Conservation (phyloP, 2,113 vertebrate genomes). For the Ellobius talpinus region DNA sequence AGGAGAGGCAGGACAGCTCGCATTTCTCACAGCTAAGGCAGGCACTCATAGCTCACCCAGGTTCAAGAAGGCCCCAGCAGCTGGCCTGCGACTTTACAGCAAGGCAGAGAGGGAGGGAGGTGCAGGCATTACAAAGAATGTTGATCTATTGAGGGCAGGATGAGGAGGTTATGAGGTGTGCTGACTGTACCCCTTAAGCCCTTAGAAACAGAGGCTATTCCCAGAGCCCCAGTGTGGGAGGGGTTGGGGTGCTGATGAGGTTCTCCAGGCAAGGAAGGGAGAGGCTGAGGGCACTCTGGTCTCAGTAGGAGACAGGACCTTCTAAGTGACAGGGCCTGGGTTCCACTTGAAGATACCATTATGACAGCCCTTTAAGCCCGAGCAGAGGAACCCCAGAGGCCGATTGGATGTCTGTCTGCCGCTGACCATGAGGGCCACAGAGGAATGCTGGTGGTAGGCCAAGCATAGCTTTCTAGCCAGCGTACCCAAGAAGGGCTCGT, state of each 20-base stretch:
- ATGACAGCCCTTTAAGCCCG: background rate
- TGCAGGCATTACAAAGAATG: background rate
- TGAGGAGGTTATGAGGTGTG: background rate
- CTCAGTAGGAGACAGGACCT: background rate
- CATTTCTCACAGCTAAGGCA: background rate
- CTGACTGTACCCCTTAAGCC: background rate
- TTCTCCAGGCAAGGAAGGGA: background rate
- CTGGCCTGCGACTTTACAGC: background rate
- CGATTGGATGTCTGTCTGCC: background rate
- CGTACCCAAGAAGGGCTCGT: background rate
- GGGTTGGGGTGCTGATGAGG: background rate
- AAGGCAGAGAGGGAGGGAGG: background rate
- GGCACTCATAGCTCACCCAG: background rate
- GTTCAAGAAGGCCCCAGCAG: background rate
- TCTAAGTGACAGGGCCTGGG: background rate
- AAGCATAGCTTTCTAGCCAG: background rate
- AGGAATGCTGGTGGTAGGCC: background rate
- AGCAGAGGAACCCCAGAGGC: background rate
- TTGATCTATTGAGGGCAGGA: background rate
- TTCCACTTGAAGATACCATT: rapidly evolving
- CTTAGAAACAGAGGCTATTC: background rate
- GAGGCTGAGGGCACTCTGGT: background rate
- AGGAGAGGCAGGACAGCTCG: background rate
- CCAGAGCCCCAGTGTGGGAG: background rate
- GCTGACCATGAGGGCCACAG: too few species aligned